These are phyloP conservation scores for Lymantria monacha DNA, from an alignment of 2,888 invertebrate genomes.

Conservation along the genomic window DNA sequence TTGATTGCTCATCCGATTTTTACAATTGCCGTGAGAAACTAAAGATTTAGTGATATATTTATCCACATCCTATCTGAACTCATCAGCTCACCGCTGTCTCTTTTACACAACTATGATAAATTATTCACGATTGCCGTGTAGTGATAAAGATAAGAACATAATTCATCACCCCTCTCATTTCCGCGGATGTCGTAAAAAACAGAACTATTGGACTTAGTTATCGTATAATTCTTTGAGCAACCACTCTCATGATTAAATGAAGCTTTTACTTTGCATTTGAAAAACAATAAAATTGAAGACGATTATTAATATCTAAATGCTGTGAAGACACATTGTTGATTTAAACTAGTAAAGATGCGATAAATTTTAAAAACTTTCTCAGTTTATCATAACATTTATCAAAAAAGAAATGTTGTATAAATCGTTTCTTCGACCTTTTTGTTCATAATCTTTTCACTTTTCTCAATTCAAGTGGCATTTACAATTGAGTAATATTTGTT, in stretches of 20 bases:
- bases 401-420: conserved; percentile 19
- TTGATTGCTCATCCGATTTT: no score
- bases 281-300: conserved; percentile 16
- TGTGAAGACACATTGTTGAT: conserved; percentile 6
- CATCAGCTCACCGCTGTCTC: no score
- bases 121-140: no score
- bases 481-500: conserved; percentile 13
- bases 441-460: conserved; percentile 17
- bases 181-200: no score
- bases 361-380: background rate
- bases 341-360: background rate
- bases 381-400: background rate
- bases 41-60: no score
- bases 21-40: no score
- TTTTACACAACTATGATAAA: no score
- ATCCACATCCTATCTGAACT: no score
- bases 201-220: no score
- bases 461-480: conserved; percentile 26
- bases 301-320: conserved; percentile 12
- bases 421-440: conserved; percentile 20
- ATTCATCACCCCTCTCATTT: no score
- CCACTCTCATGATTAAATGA: no score
- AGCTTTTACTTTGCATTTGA: conserved; percentile 3
- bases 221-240: no score
- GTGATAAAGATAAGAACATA: conserved; percentile 21